Evolutionary conservation across 2,113 vertebrate species (phyloP).

Genomic region (Hypocryptadius cinnamomeus): DNA sequence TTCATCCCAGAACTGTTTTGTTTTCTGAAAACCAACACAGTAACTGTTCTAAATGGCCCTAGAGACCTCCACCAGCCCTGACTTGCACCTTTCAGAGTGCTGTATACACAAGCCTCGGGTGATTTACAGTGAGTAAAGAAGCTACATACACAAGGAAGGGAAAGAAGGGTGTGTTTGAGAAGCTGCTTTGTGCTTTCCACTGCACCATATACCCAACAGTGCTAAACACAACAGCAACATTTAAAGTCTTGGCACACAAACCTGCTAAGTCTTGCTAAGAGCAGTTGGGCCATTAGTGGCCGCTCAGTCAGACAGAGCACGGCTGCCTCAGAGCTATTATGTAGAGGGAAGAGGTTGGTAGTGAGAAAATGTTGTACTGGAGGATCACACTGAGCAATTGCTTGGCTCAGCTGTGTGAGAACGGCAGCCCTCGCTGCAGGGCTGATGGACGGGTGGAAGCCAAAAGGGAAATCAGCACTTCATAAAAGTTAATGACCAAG

Average conservation of each 20-base stretch:
- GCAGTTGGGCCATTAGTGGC: neutral
- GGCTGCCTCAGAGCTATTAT: neutral
- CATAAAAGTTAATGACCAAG: slow-evolving; percentile 34
- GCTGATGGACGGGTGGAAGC: neutral
- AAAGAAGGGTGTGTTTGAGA: neutral
- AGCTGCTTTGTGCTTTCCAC: neutral
- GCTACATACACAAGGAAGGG: rapidly evolving
- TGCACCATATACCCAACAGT: rapidly evolving
- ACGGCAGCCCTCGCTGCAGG: neutral
- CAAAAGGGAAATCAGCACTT: slow-evolving; percentile 19
- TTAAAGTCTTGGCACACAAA: neutral
- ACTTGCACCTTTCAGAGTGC: neutral
- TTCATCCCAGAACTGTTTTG: neutral
- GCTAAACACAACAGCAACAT: neutral
- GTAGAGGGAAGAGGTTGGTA: neutral
- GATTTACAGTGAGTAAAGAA: neutral
- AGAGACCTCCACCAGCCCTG: neutral
- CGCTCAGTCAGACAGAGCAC: neutral
- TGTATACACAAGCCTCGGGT: neutral
- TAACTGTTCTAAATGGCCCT: neutral
- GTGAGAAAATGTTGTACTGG: neutral
- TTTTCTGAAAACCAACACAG: neutral
- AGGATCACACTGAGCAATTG: neutral
- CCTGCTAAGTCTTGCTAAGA: neutral
- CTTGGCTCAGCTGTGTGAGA: neutral